phyloP scores from a whole-genome alignment of 2,113 vertebrate genomes.

The Delphinapterus leucas region DNA sequence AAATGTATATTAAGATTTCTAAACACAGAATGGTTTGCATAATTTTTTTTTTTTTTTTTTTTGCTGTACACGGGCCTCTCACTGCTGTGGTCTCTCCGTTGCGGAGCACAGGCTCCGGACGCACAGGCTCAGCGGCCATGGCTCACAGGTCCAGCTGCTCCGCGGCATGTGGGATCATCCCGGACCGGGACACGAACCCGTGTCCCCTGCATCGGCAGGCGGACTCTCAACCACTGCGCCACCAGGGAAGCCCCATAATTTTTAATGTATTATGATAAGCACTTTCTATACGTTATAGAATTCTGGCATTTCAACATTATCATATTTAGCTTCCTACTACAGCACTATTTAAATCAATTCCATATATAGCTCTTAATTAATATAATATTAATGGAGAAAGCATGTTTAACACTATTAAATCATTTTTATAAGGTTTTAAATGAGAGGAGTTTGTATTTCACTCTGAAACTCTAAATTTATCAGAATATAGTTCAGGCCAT shows the following conservation, averaged over 20 bases:
- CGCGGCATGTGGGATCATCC: too few relatives aligned
- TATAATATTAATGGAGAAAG: background rate
- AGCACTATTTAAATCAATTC: background rate
- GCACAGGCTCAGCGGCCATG: too few relatives aligned
- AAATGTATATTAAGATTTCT: background rate
- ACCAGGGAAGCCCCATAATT: background rate
- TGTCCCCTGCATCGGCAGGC: too few relatives aligned
- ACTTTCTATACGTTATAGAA: background rate
- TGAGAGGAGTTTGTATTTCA: background rate
- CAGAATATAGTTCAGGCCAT: background rate
- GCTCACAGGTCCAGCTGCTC: too few relatives aligned
- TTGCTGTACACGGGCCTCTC: too few relatives aligned
- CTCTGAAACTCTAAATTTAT: background rate
- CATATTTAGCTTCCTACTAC: background rate
- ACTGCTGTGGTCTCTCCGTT: too few relatives aligned
- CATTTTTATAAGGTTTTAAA: background rate
- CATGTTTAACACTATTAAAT: background rate
- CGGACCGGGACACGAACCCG: too few relatives aligned
- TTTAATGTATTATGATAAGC: background rate
- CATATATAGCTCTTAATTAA: background rate
- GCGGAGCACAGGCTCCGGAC: too few relatives aligned
- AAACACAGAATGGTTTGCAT: background rate
- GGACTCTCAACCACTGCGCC: too few relatives aligned
- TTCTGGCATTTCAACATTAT: background rate
- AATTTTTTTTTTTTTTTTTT: too few relatives aligned